phyloP scores from a whole-genome alignment of 2,797 vertebrate species.

The Margarornis squamiger region DNA sequence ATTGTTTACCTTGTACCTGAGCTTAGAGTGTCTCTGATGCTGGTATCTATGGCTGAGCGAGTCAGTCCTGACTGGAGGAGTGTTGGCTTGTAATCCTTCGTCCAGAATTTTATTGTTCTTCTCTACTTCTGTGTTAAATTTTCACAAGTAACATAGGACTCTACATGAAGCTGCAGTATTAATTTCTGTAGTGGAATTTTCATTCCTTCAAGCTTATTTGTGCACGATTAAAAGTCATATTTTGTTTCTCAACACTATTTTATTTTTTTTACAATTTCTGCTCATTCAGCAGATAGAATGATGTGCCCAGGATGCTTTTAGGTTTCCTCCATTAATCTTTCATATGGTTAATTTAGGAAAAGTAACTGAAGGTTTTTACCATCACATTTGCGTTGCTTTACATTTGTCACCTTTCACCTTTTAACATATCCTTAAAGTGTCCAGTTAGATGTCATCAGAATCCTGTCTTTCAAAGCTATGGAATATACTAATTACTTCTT shows the following conservation, averaged over 20 bases:
- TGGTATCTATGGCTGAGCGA: neutral
- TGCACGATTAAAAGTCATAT: neutral
- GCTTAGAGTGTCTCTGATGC: neutral
- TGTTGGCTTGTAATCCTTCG: neutral
- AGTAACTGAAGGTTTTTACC: neutral
- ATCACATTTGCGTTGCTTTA: neutral
- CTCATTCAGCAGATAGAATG: neutral
- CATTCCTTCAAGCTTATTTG: neutral
- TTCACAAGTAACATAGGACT: neutral
- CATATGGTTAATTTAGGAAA: neutral
- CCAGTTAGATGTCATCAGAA: neutral
- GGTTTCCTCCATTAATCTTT: neutral
- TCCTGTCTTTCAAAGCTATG: neutral
- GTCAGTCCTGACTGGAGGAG: neutral
- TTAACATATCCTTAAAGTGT: neutral
- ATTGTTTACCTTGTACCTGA: neutral
- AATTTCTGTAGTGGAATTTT: neutral
- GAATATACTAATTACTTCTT: neutral
- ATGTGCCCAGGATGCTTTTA: neutral
- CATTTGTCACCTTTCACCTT: neutral
- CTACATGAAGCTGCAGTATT: neutral
- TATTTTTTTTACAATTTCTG: neutral
- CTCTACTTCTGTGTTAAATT: neutral
- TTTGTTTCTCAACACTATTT: neutral
- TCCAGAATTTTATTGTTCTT: neutral